Evolutionary conservation across 2,797 vertebrate species (phyloP).

Genomic region (Crocodylus rhombifer): DNA sequence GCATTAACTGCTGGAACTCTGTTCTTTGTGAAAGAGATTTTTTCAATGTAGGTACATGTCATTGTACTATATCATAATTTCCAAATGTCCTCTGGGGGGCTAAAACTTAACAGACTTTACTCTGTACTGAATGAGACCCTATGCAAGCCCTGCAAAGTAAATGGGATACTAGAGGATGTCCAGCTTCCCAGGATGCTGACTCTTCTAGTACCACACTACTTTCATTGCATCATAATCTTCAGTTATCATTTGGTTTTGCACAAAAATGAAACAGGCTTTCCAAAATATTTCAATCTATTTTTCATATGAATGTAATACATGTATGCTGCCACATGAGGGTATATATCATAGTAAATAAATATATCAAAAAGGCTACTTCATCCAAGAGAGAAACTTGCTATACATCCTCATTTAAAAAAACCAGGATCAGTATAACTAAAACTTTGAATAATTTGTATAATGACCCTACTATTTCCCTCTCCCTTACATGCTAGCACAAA

Average conservation of each 20-base stretch:
- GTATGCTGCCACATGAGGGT: slow-evolving; percentile 51
- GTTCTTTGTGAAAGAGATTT: not conserved
- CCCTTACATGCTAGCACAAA: fast-evolving
- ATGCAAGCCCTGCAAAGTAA: not conserved
- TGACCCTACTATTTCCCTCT: not conserved
- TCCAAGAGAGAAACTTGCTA: not conserved
- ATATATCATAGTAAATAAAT: not conserved
- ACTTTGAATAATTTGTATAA: not conserved
- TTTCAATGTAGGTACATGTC: not conserved
- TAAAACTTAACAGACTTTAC: not conserved
- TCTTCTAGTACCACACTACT: not conserved
- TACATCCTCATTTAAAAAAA: not conserved
- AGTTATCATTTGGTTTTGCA: not conserved
- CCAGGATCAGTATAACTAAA: not conserved
- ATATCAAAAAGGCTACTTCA: fast-evolving
- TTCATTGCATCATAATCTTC: not conserved
- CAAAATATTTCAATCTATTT: fast-evolving
- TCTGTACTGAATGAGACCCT: not conserved
- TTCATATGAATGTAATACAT: not conserved
- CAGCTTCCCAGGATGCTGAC: not conserved
- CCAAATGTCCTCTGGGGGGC: not conserved
- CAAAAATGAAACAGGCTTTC: not conserved
- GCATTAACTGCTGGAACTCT: not conserved
- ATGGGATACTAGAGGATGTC: not conserved
- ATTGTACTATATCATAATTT: not conserved